Evolutionary conservation across 2,888 invertebrate genomes (phyloP).

Genomic region (Drosophila pseudotalamancana): DNA sequence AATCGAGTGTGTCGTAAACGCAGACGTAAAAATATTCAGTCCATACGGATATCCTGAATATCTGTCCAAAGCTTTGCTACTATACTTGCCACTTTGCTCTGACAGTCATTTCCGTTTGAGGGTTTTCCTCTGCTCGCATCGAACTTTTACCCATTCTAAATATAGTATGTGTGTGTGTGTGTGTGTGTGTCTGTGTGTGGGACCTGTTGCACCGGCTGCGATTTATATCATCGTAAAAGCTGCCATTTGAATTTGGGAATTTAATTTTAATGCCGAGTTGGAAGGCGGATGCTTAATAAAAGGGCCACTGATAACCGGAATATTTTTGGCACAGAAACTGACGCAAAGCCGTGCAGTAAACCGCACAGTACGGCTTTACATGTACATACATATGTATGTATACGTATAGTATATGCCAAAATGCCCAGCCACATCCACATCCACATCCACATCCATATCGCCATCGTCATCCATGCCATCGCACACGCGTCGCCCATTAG

Average conservation of each 20-base stretch:
- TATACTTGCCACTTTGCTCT: conserved; percentile 61
- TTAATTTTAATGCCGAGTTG: conserved; percentile 55
- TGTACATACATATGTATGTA: conserved; percentile 13
- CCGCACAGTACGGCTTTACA: conserved; percentile 15
- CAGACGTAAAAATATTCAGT: conserved; percentile 20
- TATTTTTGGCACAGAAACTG: conserved; percentile 14
- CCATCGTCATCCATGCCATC: conserved; percentile 21
- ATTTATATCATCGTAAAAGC: conserved; percentile 62
- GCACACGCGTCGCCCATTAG: conserved; percentile 63
- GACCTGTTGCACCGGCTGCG: conserved; percentile 61
- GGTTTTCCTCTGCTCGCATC: conserved; percentile 50
- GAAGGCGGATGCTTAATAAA: conserved; percentile 7
- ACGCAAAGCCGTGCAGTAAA: conserved; percentile 11
- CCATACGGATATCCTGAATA: conserved; percentile 67
- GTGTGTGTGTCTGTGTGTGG: conserved; percentile 4
- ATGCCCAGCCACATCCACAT: conserved; percentile 18
- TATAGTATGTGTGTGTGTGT: not conserved
- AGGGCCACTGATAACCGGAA: conserved; percentile 9
- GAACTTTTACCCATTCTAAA: conserved; percentile 12
- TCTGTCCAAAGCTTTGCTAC: conserved; percentile 33
- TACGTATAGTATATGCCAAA: conserved; percentile 28
- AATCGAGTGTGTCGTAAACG: conserved; percentile 2
- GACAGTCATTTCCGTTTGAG: conserved; percentile 59
- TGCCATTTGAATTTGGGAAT: conserved; percentile 57
- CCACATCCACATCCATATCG: not conserved